A percentile compares a stretch with the other conserved stretches of the same genome.
phyloP scores from a whole-genome alignment of 92 coral and sea anemone species.

The Epizoanthus scotinus region DNA sequence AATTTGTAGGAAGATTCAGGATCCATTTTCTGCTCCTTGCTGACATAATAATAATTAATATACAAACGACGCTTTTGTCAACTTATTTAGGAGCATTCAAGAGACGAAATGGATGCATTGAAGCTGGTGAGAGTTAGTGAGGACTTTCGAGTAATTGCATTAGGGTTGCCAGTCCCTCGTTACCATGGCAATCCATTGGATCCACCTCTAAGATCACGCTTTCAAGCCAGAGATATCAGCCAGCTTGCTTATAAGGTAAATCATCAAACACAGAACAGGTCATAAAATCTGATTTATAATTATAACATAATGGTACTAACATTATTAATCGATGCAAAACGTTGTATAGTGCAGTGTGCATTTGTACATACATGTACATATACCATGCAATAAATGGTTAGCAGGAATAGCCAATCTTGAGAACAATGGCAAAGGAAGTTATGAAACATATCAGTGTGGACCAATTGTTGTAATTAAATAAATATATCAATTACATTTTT shows the following conservation, averaged over 20 bases:
- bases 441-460: neutral
- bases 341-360: too few relatives aligned
- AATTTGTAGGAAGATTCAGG: too few relatives aligned
- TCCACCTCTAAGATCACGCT: constrained; percentile 94
- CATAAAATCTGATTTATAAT: neutral
- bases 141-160: constrained; percentile 94
- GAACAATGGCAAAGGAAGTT: neutral
- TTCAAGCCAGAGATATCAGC: constrained; percentile 92
- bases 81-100: constrained; percentile 79
- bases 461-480: too few relatives aligned
- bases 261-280: neutral
- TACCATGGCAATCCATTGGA: constrained; percentile 98
- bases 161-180: constrained; percentile 98
- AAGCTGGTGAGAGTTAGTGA: constrained; percentile 95
- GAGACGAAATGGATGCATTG: constrained; percentile 89
- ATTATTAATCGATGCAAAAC: too few relatives aligned
- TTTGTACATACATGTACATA: too few relatives aligned
- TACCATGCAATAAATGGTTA: too few relatives aligned
- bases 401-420: too few relatives aligned
- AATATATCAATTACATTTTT: too few relatives aligned
- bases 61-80: neutral
- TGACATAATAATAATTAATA: neutral
- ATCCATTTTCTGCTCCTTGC: too few relatives aligned
- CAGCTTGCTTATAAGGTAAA: constrained; percentile 89
- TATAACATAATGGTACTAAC: neutral